phyloP scores from a whole-genome alignment of 2,888 invertebrate genomes.

The Sphecodes monilicornis region DNA sequence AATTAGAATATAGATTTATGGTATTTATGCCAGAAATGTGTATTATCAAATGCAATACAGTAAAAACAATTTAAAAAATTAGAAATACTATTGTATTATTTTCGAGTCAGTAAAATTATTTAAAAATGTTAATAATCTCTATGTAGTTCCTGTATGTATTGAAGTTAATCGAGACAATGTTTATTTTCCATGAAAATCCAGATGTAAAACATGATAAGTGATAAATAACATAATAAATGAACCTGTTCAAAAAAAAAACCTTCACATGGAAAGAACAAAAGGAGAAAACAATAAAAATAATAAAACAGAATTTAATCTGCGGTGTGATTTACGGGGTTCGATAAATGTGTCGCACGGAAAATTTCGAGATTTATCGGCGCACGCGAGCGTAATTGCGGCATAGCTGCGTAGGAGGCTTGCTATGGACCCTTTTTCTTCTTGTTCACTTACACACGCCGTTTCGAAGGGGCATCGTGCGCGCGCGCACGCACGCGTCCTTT shows the following conservation, averaged over 20 bases:
- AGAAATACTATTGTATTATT: too few relatives aligned
- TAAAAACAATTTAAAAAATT: too few relatives aligned
- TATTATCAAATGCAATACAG: too few relatives aligned
- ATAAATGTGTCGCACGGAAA: constrained; percentile 72
- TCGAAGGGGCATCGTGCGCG: neutral
- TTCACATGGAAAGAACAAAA: neutral
- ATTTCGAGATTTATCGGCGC: constrained; percentile 69
- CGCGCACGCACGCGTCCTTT: constrained; percentile 23
- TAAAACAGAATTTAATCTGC: constrained; percentile 10
- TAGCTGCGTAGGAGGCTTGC: constrained; percentile 16
- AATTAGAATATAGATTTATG: too few relatives aligned
- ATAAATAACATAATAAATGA: neutral
- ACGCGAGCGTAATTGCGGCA: constrained; percentile 12
- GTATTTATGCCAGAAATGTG: too few relatives aligned
- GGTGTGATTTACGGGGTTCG: constrained; percentile 72
- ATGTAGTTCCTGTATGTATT: too few relatives aligned
- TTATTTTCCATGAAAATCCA: too few relatives aligned
- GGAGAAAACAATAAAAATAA: neutral
- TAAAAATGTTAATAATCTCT: too few relatives aligned
- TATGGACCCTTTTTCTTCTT: constrained; percentile 22
- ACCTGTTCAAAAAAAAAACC: neutral
- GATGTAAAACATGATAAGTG: too few relatives aligned
- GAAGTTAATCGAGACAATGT: too few relatives aligned
- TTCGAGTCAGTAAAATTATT: too few relatives aligned
- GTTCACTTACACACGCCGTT: neutral